These are phyloP conservation scores for Forbesichthys papilliferus DNA, from an alignment of 2,113 vertebrate genomes.

Conservation along the genomic window DNA sequence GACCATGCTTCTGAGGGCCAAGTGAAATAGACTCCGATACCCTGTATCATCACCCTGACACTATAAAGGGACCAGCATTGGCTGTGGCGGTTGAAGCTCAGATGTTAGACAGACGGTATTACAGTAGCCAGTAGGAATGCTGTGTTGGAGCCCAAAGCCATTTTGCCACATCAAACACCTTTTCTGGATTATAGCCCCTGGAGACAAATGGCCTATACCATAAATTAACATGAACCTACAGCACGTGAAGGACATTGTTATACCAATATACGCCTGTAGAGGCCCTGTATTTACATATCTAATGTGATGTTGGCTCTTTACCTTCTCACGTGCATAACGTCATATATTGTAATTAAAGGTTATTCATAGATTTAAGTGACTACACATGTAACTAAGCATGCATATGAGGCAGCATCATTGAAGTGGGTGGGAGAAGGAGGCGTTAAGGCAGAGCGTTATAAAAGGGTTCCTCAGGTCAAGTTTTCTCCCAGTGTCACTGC, in stretches of 20 bases:
- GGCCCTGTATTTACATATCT: too few relatives aligned
- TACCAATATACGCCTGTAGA: conserved; percentile 16
- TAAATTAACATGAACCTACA: conserved; percentile 8
- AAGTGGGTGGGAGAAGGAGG: conserved; percentile 63
- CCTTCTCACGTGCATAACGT: neutral
- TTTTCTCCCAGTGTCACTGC: conserved; percentile 41
- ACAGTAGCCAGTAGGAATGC: conserved; percentile 71
- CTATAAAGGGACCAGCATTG: conserved; percentile 22
- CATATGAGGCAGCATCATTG: conserved; percentile 19
- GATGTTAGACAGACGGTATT: conserved; percentile 74
- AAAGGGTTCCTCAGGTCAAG: conserved; percentile 40
- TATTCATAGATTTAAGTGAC: too few relatives aligned
- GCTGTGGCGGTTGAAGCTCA: conserved; percentile 41
- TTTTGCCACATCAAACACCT: conserved; percentile 64
- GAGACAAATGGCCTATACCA: conserved; percentile 8
- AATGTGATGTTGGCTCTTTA: neutral
- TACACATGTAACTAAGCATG: conserved; percentile 7
- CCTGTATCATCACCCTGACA: too few relatives aligned
- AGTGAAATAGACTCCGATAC: neutral
- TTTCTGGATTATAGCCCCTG: conserved; percentile 38
- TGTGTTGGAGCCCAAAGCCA: conserved; percentile 17
- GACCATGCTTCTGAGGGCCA: neutral
- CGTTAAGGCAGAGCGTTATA: conserved; percentile 54
- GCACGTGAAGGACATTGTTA: neutral
- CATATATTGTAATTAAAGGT: too few relatives aligned